Base-by-base conservation (phyloP, 2,797 vertebrate species). In the Etheostoma perlongum region DNA sequence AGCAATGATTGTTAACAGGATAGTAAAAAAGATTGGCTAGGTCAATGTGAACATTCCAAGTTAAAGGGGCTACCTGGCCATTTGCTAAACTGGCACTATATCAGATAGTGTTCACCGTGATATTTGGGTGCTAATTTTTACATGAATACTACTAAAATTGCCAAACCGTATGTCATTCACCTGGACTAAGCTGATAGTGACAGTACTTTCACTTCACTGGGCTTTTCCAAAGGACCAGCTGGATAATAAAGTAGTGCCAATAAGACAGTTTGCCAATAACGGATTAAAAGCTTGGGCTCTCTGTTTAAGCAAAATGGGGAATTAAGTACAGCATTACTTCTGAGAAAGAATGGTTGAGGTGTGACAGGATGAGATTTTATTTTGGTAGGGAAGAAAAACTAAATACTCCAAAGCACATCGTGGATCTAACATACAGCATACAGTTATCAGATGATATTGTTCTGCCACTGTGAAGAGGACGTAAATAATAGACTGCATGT, bases 251-350 rank as follows among this genome's bases (percentile, higher is more conserved):
- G 65, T 55, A 46, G 53, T 58, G 66, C 69, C 81, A 76, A 71
- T 66, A 71, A 74, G 78, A 88, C 83, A 83, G 75, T 76, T 83
- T 85, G 80, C 77, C 83, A 85, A 79, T 88, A 81, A 81, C 72
- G 78, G 78, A 83, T 88, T 85, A 83, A 85, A 69, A 58, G 75
- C 62, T 75, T 21, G 64, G 54, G 54, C 64, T 76, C 58, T 71
- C 67, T 75, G 74, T 87, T 87, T 83, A 58, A 78, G 61, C 55
- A 81, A 75, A 74, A 79, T 53, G 25, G 54, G 42, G 64, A 75
- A 79, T 75, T 78, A 77, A 80, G 72, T 72, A 65, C 51, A 58
- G 66, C 53, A 36, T 51, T 58, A 40, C 64, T 65, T 77, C 55
- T 68, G 25, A 61, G 51, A 15, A 76, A 63, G 64, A 67, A 27